Conservation (phyloP, 2,888 invertebrate species). For the Tachystola acroxantha region DNA sequence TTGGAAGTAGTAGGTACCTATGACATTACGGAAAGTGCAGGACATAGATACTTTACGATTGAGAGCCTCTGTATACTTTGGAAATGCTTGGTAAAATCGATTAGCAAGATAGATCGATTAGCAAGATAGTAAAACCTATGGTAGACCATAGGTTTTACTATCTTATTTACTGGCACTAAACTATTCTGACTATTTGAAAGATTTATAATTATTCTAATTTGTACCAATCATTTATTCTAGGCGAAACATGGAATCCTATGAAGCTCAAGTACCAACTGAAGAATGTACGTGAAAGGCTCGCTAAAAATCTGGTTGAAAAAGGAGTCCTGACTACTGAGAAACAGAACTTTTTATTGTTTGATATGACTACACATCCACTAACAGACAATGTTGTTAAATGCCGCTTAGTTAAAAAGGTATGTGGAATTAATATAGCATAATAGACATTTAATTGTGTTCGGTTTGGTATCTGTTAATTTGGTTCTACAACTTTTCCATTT, state of each 20-base stretch:
- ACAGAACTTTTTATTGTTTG: conserved; percentile 99
- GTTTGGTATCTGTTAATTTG: neutral
- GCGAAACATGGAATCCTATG: conserved; percentile 99
- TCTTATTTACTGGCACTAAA: too few species aligned
- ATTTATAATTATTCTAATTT: too few species aligned
- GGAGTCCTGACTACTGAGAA: conserved; percentile 99
- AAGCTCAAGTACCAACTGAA: conserved; percentile 98
- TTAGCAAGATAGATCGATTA: too few species aligned
- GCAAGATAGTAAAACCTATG: too few species aligned
- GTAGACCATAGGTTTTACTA: too few species aligned
- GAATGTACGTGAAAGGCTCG: conserved; percentile 98
- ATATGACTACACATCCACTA: conserved; percentile 99
- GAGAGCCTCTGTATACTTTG: too few species aligned
- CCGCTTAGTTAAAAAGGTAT: conserved; percentile 96
- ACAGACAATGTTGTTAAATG: conserved; percentile 97
- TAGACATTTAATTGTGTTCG: neutral
- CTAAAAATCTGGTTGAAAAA: conserved; percentile 99
- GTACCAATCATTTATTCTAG: too few species aligned
- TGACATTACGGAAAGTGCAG: too few species aligned
- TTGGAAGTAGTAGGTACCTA: too few species aligned
- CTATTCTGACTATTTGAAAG: too few species aligned
- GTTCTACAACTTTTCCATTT: neutral
- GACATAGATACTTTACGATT: too few species aligned
- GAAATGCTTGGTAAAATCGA: too few species aligned
- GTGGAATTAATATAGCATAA: conserved; percentile 3